These are phyloP conservation scores for Nezara viridula DNA, from an alignment of 2,888 invertebrate species.

Conservation along the genomic window DNA sequence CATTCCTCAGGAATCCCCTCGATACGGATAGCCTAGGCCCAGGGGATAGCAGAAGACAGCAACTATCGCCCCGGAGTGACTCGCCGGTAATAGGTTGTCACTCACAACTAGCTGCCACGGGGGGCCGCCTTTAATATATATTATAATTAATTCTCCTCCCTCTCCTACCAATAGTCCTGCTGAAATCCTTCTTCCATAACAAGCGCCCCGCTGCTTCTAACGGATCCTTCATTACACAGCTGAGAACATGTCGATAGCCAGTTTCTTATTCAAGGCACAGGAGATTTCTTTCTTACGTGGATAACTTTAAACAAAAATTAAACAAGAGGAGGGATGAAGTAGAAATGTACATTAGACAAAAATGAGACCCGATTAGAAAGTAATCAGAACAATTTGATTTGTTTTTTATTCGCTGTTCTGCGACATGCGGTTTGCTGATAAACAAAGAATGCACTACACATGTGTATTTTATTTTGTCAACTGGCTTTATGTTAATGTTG, in stretches of 20 bases:
- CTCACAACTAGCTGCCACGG: constrained; percentile 30
- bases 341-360: background rate
- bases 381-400: background rate
- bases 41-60: background rate
- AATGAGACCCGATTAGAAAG: background rate
- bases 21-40: background rate
- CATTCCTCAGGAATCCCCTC: background rate
- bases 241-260: constrained; percentile 14
- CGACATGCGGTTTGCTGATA: too few relatives aligned
- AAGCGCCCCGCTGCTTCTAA: constrained; percentile 13
- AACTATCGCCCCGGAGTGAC: constrained; percentile 43
- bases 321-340: background rate
- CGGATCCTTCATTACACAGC: constrained; percentile 44
- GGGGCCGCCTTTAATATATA: constrained; percentile 47
- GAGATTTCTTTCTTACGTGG: background rate
- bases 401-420: too few relatives aligned
- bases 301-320: background rate
- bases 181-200: constrained; percentile 39
- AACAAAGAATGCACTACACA: too few relatives aligned
- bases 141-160: constrained; percentile 34
- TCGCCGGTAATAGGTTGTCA: constrained; percentile 32
- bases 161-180: background rate
- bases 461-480: too few relatives aligned
- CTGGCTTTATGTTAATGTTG: too few relatives aligned
- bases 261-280: background rate